phyloP scores from a whole-genome alignment of 2,888 invertebrate genomes.

The Mythimna impura region DNA sequence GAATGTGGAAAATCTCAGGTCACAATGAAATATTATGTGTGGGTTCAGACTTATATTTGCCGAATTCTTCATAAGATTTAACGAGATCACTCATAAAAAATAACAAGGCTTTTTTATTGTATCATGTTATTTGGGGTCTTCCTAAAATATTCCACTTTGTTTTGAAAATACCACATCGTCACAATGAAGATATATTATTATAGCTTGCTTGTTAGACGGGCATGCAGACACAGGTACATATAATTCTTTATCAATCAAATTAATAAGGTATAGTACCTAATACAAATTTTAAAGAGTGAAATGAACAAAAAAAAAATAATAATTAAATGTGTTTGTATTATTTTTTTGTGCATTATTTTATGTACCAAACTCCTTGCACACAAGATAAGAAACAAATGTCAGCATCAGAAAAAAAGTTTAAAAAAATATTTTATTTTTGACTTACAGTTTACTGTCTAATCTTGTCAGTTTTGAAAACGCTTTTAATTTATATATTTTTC shows the following conservation, averaged over 20 bases:
- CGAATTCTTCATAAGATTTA: slow-evolving; percentile 46
- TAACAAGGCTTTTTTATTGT: slow-evolving; percentile 69
- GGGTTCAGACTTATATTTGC: slow-evolving; percentile 10
- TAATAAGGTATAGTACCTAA: too few relatives aligned
- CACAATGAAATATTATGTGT: slow-evolving; percentile 28
- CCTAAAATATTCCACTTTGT: slow-evolving; percentile 4
- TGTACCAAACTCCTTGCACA: neutral
- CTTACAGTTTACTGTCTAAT: neutral
- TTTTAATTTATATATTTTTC: neutral
- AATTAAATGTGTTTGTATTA: too few relatives aligned
- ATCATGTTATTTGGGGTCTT: slow-evolving; percentile 25
- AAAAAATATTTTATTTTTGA: slow-evolving; percentile 14
- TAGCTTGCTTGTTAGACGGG: neutral
- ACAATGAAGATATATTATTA: neutral
- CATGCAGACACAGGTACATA: neutral
- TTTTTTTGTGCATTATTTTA: too few relatives aligned
- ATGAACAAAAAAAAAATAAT: too few relatives aligned
- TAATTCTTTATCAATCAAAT: neutral
- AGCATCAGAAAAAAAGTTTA: neutral
- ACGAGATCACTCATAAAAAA: slow-evolving; percentile 69
- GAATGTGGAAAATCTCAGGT: slow-evolving; percentile 3
- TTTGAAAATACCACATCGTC: slow-evolving; percentile 1
- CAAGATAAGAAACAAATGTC: neutral
- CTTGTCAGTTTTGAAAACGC: neutral
- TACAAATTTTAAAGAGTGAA: too few relatives aligned